Percentiles rank a stretch among this genome's conserved stretches.
Evolutionary conservation across 2,888 invertebrate genomes (phyloP).

Genomic region (Pterostichus madidus): DNA sequence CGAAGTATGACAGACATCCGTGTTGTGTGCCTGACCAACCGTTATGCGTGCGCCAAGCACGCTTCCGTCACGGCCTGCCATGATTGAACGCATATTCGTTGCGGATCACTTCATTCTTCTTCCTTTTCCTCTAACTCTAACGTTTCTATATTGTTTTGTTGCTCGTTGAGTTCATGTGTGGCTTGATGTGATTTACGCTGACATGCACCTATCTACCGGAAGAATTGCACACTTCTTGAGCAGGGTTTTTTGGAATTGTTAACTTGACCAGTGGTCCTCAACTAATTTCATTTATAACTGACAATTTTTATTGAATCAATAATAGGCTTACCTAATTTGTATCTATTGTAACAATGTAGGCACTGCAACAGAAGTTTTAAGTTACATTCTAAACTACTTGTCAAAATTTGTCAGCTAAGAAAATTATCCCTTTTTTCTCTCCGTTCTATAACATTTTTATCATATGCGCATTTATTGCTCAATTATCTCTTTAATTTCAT

Average conservation of each 20-base stretch:
- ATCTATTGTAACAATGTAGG: too few relatives aligned
- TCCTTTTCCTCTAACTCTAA: constrained; percentile 19
- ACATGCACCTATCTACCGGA: constrained; percentile 39
- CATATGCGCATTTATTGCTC: too few relatives aligned
- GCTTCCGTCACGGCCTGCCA: constrained; percentile 26
- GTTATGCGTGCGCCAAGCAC: constrained; percentile 19
- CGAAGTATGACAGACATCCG: background rate
- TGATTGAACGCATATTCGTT: constrained; percentile 53
- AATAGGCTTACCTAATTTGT: too few relatives aligned
- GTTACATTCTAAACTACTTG: too few relatives aligned
- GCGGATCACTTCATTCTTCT: constrained; percentile 41
- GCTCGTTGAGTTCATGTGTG: constrained; percentile 21
- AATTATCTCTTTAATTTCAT: too few relatives aligned
- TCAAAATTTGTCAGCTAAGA: too few relatives aligned
- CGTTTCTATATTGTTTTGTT: constrained; percentile 40
- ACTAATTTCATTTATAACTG: background rate
- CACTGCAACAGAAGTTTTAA: too few relatives aligned
- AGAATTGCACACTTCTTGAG: constrained; percentile 26
- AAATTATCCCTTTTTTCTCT: too few relatives aligned
- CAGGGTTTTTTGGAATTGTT: background rate
- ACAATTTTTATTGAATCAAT: too few relatives aligned
- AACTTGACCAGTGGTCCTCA: constrained; percentile 1
- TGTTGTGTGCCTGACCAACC: background rate
- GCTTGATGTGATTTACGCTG: constrained; percentile 35
- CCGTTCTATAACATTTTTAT: too few relatives aligned